Conservation (phyloP, 2,113 vertebrate species). For the Toxotes chatareus region DNA sequence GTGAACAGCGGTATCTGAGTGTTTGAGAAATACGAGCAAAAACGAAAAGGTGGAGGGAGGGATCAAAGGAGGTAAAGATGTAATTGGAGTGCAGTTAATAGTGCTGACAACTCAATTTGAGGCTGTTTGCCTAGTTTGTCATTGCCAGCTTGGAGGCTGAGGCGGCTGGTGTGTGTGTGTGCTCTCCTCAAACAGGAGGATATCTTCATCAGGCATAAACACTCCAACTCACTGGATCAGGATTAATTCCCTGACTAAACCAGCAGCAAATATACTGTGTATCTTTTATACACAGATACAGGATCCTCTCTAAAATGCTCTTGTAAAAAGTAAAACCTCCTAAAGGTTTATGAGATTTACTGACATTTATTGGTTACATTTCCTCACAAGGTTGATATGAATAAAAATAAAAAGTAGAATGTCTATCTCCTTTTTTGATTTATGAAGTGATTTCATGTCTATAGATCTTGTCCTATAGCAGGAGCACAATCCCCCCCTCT, state of each 20-base stretch:
- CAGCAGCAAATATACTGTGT: not conserved
- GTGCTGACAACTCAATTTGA: slow-evolving; percentile 55
- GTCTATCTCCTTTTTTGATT: slow-evolving; percentile 15
- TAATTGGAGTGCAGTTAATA: slow-evolving; percentile 49
- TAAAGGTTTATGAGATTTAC: slow-evolving; percentile 7
- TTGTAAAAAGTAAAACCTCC: not conserved
- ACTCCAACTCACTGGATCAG: slow-evolving; percentile 21
- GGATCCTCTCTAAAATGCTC: not conserved
- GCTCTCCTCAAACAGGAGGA: slow-evolving; percentile 10
- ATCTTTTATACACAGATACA: not conserved
- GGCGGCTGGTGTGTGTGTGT: not conserved
- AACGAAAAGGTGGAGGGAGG: slow-evolving; percentile 1
- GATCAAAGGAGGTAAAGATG: slow-evolving; percentile 34
- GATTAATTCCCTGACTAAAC: slow-evolving; percentile 18
- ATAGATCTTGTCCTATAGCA: slow-evolving; percentile 26
- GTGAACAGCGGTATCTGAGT: not conserved
- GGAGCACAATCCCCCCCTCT: not conserved
- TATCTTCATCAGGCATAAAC: slow-evolving; percentile 26
- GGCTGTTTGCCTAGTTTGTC: slow-evolving; percentile 56
- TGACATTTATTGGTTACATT: not conserved
- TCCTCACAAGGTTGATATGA: not conserved
- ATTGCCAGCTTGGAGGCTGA: slow-evolving; percentile 22
- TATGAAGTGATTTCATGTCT: slow-evolving; percentile 36
- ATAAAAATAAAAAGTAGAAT: not conserved
- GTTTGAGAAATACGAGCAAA: slow-evolving; percentile 10